Percentiles rank a stretch among this genome's conserved stretches.
Conservation (phyloP, 2,888 invertebrate species). For the Chorisops tibialis region DNA sequence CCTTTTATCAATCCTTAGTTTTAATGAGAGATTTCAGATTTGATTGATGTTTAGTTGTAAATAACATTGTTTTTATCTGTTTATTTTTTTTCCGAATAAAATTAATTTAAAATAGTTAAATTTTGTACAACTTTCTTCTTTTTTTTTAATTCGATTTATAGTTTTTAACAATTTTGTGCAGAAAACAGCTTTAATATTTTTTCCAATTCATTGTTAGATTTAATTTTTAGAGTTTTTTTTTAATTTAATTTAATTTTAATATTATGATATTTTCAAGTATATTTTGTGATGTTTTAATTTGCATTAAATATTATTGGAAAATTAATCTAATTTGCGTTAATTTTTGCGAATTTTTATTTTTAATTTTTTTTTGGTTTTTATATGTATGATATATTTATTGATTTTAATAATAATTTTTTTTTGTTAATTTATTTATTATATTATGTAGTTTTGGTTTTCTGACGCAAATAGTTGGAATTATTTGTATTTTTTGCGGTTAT, state of each 20-base stretch:
- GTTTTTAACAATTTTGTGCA: constrained; percentile 18
- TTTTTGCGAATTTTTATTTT: too few relatives aligned
- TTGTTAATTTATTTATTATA: too few relatives aligned
- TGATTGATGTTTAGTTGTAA: too few relatives aligned
- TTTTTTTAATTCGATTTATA: neutral
- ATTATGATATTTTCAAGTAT: neutral
- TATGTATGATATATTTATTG: too few relatives aligned
- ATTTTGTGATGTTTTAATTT: too few relatives aligned
- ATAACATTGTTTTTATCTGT: neutral
- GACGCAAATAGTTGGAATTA: too few relatives aligned
- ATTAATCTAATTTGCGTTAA: too few relatives aligned
- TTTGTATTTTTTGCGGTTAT: too few relatives aligned
- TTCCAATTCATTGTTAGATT: neutral
- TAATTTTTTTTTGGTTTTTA: too few relatives aligned
- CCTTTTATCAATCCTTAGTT: neutral
- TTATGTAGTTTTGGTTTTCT: too few relatives aligned
- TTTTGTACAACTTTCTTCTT: constrained; percentile 6
- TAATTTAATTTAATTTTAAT: constrained; percentile 3
- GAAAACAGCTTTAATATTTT: constrained; percentile 12
- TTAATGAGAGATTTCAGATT: neutral
- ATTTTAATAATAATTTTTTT: too few relatives aligned
- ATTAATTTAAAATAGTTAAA: neutral
- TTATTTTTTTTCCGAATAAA: neutral
- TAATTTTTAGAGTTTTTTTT: constrained; percentile 2
- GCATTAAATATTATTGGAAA: too few relatives aligned